Conservation (phyloP, 92 coral and sea anemone species). For the Porites divaricata region DNA sequence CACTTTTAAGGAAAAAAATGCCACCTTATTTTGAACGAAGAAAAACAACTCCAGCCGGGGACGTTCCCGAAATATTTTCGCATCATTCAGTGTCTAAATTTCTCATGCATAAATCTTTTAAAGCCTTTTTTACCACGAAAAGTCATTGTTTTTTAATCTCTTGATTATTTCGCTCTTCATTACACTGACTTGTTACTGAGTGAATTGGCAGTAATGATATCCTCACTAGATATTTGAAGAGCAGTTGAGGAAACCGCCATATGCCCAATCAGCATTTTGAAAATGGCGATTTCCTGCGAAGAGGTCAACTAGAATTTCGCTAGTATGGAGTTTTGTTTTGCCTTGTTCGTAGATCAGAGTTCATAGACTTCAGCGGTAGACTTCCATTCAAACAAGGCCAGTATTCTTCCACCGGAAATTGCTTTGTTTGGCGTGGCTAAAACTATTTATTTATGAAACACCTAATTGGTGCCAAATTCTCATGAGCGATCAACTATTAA, state of each 20-base stretch:
- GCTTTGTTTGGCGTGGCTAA: constrained; percentile 36
- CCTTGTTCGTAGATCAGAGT: background rate
- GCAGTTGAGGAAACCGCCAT: background rate
- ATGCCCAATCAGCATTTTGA: background rate
- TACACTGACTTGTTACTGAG: background rate
- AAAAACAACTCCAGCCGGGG: background rate
- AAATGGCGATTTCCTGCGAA: background rate
- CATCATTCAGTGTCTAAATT: background rate
- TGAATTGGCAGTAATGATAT: constrained; percentile 9
- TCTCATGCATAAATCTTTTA: background rate
- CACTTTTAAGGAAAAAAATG: background rate
- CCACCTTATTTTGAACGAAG: constrained; percentile 9
- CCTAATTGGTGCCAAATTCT: background rate
- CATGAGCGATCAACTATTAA: background rate
- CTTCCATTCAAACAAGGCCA: background rate
- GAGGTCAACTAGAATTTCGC: background rate
- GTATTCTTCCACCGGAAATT: constrained; percentile 31
- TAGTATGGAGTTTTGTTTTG: background rate
- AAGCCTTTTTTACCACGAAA: background rate
- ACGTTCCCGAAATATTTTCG: background rate
- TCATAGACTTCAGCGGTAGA: background rate
- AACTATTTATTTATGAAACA: background rate
- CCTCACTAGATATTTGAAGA: constrained; percentile 27
- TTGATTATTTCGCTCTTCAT: background rate
- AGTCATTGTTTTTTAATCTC: background rate